Base-by-base conservation (phyloP, 2,888 invertebrate genomes). In the Trachelus tabidus region DNA sequence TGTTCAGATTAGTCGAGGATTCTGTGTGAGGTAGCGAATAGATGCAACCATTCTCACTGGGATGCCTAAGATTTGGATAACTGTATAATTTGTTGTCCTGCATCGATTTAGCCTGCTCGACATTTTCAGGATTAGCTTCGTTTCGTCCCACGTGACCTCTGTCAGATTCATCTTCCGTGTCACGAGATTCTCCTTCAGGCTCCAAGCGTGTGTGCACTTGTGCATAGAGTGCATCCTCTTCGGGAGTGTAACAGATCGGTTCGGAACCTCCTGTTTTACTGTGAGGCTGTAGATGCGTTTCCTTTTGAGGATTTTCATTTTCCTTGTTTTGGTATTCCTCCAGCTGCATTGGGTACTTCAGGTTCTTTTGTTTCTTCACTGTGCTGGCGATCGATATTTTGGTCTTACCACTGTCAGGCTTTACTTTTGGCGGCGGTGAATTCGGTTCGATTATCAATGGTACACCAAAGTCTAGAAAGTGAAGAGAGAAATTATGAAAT, bases 241-340 rank as follows among this genome's bases (percentile, higher is more conserved):
- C 87, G 15, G 88, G 86, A 2, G 89, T 86, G 68, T 87, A 90
- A 76, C 88, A 84, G 12, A 84, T 85, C 0, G 85, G 85, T 34
- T 88, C 88, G 34, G 81, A 77, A 68, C 77, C 77, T 71, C 37
- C 12, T 73, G 75, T 75, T 6, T 81, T 77, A 12, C 83, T 83
- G 40, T 82, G 85, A 37, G 81, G 35, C 3, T 12, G 30, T 33
- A 9, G 76, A 76, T 68, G 83, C 1, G 75, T 12, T 0, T 87
- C 86, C 80, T 93, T 85, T 87, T 91, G 83, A 0, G 95, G 95
- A 86, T 93, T 94, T 85, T 95, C 94, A 88, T 96, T 95, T 89
- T 95, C 95, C 86, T 95, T 95, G 87, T 95, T 95, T 86, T 94
- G 94, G 83, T 93, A 94, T 75, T 92, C 93, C 86, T 95, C 94